Base-by-base conservation (phyloP, 2,888 invertebrate genomes). In the Boloria selene region DNA sequence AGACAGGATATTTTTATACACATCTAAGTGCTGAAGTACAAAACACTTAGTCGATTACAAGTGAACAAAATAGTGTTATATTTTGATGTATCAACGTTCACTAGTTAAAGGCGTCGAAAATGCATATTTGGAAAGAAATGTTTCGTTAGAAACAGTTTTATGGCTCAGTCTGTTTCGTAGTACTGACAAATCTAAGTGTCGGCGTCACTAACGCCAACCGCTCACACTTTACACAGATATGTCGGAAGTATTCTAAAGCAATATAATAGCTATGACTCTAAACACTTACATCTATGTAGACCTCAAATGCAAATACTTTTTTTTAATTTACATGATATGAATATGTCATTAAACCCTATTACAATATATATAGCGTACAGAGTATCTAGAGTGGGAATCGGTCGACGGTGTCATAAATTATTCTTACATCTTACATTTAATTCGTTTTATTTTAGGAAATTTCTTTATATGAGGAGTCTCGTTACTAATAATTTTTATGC, bases 281-380 rank as follows among this genome's bases (percentile, higher is more conserved):
- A 88, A 85, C 82, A 86, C 90, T 90, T 91, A 90, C 78, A 87
- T 80, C 90, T 91, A 91, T 85, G 82, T 88, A 91, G 91, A 91
- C 90, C 91, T 92, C 91, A 92, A 92, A 91, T 92, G 92, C 92
- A 91, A 90, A 90, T 90, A 92, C 90, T 91, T 90, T 77, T 73
- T 38, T 86, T 86, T 84, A 90, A 88, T 91, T 90, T 91, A 92
- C 91, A 90, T 91, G 92, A 92, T 92, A 92, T 92, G 92, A 91
- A 90, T 90, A 90, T 88, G 90, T 90, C 88, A 87, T 88, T 90
- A 86, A 89, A 88, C 85, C 89, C 88, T 87, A 88, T 88, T 87
- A 87, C 82, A 83, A 78, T 81, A 78, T 82, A 83, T 78, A 78
- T 69, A 80, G 79, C 81, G 79, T 83, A 82, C 81, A 81, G 81